phyloP scores from a whole-genome alignment of 2,888 invertebrate genomes.

The Hemithea aestivaria region DNA sequence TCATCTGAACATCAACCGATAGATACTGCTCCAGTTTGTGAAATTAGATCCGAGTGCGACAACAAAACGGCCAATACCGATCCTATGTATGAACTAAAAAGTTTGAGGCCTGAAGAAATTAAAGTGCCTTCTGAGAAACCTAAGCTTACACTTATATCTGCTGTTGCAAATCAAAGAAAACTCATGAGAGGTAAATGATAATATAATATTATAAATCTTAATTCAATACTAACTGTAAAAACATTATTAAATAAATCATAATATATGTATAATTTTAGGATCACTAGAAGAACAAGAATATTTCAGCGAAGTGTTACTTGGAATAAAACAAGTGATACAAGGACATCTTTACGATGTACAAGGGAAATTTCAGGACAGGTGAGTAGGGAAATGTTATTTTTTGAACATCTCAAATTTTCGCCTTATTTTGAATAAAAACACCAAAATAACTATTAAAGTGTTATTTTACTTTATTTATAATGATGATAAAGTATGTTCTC shows the following conservation, averaged over 20 bases:
- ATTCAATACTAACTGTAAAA: neutral
- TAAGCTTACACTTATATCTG: conserved; percentile 75
- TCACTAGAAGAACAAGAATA: conserved; percentile 88
- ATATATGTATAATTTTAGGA: conserved; percentile 58
- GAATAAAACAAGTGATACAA: conserved; percentile 90
- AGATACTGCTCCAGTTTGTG: conserved; percentile 32
- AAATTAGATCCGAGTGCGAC: conserved; percentile 51
- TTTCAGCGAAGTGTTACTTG: conserved; percentile 87
- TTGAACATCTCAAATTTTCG: no score
- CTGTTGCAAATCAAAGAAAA: conserved; percentile 80
- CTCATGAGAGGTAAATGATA: conserved; percentile 68
- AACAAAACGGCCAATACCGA: conserved; percentile 49
- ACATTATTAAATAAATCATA: conserved; percentile 3
- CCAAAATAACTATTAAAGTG: no score
- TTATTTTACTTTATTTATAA: conserved; percentile 26
- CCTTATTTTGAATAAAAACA: no score
- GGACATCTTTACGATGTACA: conserved; percentile 85
- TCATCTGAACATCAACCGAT: conserved; percentile 36
- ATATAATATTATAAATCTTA: neutral
- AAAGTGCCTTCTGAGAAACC: conserved; percentile 77
- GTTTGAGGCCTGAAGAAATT: conserved; percentile 72
- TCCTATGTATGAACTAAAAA: conserved; percentile 58
- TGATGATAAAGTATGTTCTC: conserved; percentile 31
- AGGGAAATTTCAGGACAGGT: conserved; percentile 83
- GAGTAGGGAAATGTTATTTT: no score